Evolutionary conservation across 2,797 vertebrate species (phyloP).

Genomic region (Sebastes kiyomatsui): DNA sequence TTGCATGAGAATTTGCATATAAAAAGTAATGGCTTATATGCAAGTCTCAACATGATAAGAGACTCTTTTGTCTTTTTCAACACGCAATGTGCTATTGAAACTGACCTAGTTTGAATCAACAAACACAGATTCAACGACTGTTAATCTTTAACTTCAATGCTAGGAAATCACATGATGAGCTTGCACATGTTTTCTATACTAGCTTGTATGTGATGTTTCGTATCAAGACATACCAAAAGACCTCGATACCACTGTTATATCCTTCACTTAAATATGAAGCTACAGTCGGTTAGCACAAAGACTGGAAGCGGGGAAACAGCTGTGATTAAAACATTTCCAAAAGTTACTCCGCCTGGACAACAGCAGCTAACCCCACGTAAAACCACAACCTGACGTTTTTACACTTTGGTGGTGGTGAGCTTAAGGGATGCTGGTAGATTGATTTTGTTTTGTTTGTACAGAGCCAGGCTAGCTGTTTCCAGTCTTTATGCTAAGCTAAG

Average conservation of each 20-base stretch:
- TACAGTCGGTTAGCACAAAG: not conserved
- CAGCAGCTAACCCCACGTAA: not conserved
- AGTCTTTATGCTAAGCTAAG: not conserved
- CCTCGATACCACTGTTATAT: not conserved
- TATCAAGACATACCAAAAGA: not conserved
- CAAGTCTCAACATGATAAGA: not conserved
- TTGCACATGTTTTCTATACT: not conserved
- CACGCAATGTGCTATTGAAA: not conserved
- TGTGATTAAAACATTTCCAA: not conserved
- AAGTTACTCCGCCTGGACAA: not conserved
- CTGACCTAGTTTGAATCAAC: not conserved
- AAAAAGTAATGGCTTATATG: not conserved
- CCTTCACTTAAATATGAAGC: not conserved
- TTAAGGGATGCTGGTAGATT: not conserved
- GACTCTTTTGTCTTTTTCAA: not conserved
- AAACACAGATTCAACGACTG: not conserved
- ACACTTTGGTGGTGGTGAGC: not conserved
- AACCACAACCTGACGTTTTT: not conserved
- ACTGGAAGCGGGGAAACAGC: not conserved
- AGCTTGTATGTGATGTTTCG: not conserved
- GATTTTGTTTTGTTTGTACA: not conserved
- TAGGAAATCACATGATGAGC: not conserved
- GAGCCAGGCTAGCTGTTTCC: not conserved
- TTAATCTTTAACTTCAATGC: conserved; percentile 11
- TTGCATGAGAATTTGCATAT: not conserved